These are phyloP conservation scores for Torymus tubicola DNA, from an alignment of 2,888 invertebrate genomes.

Conservation along the genomic window DNA sequence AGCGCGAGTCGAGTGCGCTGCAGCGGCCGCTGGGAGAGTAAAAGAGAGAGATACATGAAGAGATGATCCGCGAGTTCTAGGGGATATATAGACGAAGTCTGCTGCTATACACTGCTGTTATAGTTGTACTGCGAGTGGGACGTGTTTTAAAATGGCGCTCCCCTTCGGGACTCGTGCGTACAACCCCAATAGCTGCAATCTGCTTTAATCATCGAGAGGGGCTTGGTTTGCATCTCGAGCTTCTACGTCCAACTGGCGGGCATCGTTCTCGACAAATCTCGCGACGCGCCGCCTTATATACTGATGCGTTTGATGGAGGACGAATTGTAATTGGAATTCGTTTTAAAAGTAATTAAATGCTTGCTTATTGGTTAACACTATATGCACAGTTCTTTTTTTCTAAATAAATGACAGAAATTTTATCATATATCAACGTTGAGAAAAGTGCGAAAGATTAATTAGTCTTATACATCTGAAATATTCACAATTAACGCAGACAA, in stretches of 20 bases:
- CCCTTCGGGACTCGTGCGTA: slow-evolving; percentile 60
- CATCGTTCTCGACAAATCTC: slow-evolving; percentile 41
- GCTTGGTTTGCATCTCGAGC: slow-evolving; percentile 69
- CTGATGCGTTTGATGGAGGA: slow-evolving; percentile 27
- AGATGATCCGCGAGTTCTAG: slow-evolving; percentile 58
- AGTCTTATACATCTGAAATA: too few relatives aligned
- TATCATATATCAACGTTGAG: too few relatives aligned
- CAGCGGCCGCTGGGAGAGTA: neutral
- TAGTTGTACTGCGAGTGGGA: slow-evolving; percentile 54
- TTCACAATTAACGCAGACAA: too few relatives aligned
- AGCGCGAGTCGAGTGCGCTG: slow-evolving; percentile 18
- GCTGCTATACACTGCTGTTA: neutral
- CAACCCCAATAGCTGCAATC: slow-evolving; percentile 69
- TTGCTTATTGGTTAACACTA: neutral
- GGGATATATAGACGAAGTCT: neutral
- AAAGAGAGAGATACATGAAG: slow-evolving; percentile 1
- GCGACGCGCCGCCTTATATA: neutral
- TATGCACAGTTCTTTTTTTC: too few relatives aligned
- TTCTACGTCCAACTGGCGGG: neutral
- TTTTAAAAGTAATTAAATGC: neutral
- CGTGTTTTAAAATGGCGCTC: slow-evolving; percentile 70
- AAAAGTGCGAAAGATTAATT: too few relatives aligned
- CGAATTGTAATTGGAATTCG: slow-evolving; percentile 8
- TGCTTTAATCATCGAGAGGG: slow-evolving; percentile 64
- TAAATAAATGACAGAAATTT: too few relatives aligned